Base-by-base conservation (phyloP, 2,113 vertebrate species). In the Sialia sialis region DNA sequence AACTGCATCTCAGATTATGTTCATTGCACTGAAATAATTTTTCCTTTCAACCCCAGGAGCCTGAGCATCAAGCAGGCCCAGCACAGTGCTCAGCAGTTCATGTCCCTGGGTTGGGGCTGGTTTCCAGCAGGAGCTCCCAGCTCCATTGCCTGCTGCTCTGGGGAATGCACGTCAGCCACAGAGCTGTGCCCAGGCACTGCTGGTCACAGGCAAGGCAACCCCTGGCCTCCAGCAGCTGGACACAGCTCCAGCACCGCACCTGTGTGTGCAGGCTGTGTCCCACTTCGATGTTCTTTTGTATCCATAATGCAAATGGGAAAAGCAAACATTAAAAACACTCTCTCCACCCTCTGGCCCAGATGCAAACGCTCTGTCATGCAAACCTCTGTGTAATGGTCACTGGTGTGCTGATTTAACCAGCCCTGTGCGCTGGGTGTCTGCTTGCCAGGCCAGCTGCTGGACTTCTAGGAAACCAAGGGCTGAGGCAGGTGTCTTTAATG, bases 251-350 rank as follows among this genome's bases (percentile, higher is more conserved):
- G 6, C 20, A 11, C 27, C 34, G n/a, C 1, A 0, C 23, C 27
- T 19, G 11, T 16, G 54, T 75, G 26, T 1, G 0, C 72, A n/a
- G 25, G 15, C 41, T 11, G 23, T 1, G 3, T 29, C 72, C 62
- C 38, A 9, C 32, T 1, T 25, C 1, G 0, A 26, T 0, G 0
- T 27, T 72, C 9, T 21, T 77, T 32, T 32, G 14, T 54, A 59
- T 89, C 73, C 12, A 0, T 2, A 48, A 59, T 30, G 27, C 27
- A 56, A 83, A 43, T 18, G 55, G 39, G 55, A 77, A 91, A 77
- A 87, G 10, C n/a, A 36, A 52, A 84, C 16, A 26, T 22, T 66
- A 11, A 70, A 80, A 93, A 73, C 55, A 20, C 14, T 44, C 9
- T 27, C 41, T 18, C 20, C 73, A 30, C 63, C 51, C 77, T 64